Base-by-base conservation (phyloP, 2,888 invertebrate genomes). In the Tanaodytes sp. region DNA sequence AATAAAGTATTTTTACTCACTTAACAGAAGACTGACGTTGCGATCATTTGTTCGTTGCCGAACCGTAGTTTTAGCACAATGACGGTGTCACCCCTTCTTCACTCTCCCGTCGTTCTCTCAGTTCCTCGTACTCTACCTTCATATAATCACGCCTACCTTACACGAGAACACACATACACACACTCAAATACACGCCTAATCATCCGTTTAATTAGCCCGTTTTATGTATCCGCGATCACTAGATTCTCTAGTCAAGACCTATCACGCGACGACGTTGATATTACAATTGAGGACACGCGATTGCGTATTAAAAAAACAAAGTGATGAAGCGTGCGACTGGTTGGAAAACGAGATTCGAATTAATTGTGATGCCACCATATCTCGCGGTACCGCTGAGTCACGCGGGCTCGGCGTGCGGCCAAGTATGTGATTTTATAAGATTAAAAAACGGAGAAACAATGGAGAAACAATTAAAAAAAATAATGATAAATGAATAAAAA, bases 301-400 rank as follows among this genome's bases (percentile, higher is more conserved):
- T 69, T 69, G 69, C 69, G 69, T 69, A 68, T 63, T 59, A 63
- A 58, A 63, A 58, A 33, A 33, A 33, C 54, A 69, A 69, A 62
- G 72, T 69, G 68, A 72, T 59, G 69, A 72, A 70, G 70, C 52
- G 70, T 66, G 69, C 67, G 70, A 77, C 78, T 75, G 76, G 79
- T 79, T 78, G 77, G 77, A 77, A 77, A 75, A 81, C 77, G 81
- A 80, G 81, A 82, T 83, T 84, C 81, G 82, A 84, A 83, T 81
- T 82, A 80, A 84, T 84, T 91, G 91, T 91, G 91, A 91, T 91
- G 89, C 90, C 91, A 91, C 89, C 91, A 91, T 91, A 91, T 91
- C 91, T 90, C 88, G 89, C 89, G 89, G 89, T 88, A 82, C 76
- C 79, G 83, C 84, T 81, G 84, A 83, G 84, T 82, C 83, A 81